These are phyloP conservation scores for Agrochola lota DNA, from an alignment of 2,888 invertebrate species.

Conservation along the genomic window DNA sequence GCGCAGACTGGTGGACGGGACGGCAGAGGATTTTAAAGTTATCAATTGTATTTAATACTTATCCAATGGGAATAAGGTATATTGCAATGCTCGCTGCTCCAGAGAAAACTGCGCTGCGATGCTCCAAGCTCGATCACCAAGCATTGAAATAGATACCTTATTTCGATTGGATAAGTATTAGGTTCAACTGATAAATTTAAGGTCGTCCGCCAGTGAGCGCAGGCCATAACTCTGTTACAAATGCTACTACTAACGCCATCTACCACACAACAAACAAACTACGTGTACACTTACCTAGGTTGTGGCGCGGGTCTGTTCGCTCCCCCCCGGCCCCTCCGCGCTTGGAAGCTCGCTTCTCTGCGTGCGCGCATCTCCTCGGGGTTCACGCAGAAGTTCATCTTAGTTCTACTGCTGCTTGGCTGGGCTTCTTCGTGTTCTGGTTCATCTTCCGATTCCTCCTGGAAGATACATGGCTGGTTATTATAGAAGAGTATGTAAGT, in stretches of 20 bases:
- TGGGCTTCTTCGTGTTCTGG: conserved; percentile 72
- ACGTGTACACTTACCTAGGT: conserved; percentile 65
- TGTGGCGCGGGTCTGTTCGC: conserved; percentile 72
- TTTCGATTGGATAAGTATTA: no score
- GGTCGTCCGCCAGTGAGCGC: no score
- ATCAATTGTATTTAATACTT: no score
- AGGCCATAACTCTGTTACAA: not conserved
- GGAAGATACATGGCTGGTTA: not conserved
- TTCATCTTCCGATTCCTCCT: conserved; percentile 81
- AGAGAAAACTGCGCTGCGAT: no score
- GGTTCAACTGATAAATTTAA: no score
- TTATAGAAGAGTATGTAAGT: not conserved
- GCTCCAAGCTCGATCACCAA: no score
- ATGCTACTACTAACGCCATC: not conserved
- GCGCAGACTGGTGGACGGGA: no score
- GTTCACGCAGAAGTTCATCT: conserved; percentile 92
- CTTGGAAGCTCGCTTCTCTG: conserved; percentile 90
- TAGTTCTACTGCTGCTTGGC: conserved; percentile 69
- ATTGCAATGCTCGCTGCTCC: no score
- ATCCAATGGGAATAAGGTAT: no score
- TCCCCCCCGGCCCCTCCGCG: conserved; percentile 72
- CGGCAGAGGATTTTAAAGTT: not conserved
- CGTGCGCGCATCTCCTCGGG: conserved; percentile 93
- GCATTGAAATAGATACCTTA: no score
- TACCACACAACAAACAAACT: not conserved